Conservation (phyloP, 2,113 vertebrate species). For the Pogonocichla stellata region DNA sequence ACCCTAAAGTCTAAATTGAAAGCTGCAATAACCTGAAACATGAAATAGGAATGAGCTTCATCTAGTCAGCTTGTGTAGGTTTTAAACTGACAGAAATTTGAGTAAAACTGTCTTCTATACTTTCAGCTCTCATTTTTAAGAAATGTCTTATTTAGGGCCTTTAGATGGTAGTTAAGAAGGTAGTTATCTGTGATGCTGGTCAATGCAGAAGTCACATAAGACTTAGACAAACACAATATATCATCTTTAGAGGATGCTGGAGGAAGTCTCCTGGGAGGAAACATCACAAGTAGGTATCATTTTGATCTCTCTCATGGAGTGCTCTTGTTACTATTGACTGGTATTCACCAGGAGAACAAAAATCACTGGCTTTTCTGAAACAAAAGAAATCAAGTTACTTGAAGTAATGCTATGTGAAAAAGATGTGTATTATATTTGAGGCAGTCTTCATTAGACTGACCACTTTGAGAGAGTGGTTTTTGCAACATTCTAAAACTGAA, state of each 20-base stretch:
- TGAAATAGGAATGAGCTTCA: background rate
- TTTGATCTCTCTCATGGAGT: background rate
- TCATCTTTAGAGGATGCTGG: background rate
- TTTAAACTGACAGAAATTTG: background rate
- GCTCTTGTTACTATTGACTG: background rate
- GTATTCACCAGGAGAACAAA: background rate
- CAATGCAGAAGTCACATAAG: background rate
- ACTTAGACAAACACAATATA: constrained; percentile 1
- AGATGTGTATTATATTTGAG: fast-evolving
- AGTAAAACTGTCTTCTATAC: background rate
- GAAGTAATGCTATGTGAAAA: background rate
- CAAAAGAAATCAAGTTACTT: background rate
- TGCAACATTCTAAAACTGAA: background rate
- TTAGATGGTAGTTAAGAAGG: background rate
- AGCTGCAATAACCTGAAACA: background rate
- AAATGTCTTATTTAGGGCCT: background rate
- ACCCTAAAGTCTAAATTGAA: background rate
- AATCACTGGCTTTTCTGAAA: background rate
- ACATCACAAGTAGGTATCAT: background rate
- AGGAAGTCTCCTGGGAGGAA: background rate
- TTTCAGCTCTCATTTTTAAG: background rate
- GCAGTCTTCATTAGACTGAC: background rate
- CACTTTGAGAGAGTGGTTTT: background rate
- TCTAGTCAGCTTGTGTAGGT: background rate
- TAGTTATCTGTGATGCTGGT: background rate